A percentile compares a stretch with the other conserved stretches of the same genome.
Evolutionary conservation across 2,113 vertebrate genomes (phyloP).

Genomic region (Ctenomys sociabilis): DNA sequence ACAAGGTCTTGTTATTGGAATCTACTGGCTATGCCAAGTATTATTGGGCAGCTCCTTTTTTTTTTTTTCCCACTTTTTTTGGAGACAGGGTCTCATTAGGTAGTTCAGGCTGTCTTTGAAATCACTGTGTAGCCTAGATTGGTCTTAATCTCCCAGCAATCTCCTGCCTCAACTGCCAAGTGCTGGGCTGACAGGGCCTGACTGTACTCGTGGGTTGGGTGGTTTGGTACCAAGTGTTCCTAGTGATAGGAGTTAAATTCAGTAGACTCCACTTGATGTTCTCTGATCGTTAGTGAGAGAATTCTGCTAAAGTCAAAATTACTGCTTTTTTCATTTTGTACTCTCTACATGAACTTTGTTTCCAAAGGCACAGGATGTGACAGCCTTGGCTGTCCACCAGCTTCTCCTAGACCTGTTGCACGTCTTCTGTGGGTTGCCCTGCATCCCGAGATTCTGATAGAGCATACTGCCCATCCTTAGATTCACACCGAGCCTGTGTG

Average conservation of each 20-base stretch:
- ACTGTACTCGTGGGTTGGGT: not conserved
- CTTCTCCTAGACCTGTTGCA: not conserved
- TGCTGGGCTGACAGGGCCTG: not conserved
- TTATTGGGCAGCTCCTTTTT: not conserved
- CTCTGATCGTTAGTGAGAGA: constrained; percentile 10
- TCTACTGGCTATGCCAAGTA: not conserved
- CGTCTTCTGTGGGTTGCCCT: not conserved
- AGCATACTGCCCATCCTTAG: not conserved
- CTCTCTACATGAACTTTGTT: constrained; percentile 9
- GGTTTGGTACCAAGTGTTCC: constrained; percentile 27
- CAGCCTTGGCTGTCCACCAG: not conserved
- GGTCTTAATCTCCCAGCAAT: not conserved
- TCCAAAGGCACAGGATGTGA: not conserved
- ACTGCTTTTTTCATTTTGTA: not conserved
- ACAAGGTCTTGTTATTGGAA: not conserved
- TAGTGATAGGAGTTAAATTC: constrained; percentile 53
- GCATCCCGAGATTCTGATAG: not conserved
- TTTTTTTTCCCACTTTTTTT: not conserved
- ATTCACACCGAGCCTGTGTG: not conserved
- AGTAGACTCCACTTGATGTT: constrained; percentile 18
- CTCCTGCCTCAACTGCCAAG: not conserved
- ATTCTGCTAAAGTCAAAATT: constrained; percentile 26
- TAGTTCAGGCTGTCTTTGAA: not conserved
- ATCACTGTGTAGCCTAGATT: not conserved
- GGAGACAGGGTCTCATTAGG: not conserved